These are phyloP conservation scores for Aphelinus atriplicis DNA, from an alignment of 1,140 invertebrate genomes.

Conservation along the genomic window DNA sequence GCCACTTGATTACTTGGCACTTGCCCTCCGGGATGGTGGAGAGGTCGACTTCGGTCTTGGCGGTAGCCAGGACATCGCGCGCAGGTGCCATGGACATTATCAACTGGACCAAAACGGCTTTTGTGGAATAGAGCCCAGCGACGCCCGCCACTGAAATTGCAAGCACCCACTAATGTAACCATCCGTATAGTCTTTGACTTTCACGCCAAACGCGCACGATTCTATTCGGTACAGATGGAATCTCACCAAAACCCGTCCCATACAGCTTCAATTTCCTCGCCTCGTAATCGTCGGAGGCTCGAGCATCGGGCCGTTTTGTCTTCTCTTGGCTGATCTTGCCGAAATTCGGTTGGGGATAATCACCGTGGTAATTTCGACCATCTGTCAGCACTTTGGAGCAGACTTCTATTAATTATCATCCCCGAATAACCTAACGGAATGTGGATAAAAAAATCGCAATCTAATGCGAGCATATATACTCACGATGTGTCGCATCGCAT, in stretches of 20 bases:
- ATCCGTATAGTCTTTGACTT: not conserved
- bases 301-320: constrained; percentile 16
- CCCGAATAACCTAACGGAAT: too few species aligned
- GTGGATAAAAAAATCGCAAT: too few species aligned
- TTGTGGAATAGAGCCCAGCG: constrained; percentile 42
- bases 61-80: constrained; percentile 50
- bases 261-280: constrained; percentile 32
- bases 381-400: too few species aligned
- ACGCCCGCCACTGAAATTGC: constrained; percentile 40
- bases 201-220: not conserved
- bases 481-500: too few species aligned
- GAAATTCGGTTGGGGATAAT: constrained; percentile 45
- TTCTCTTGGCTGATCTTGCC: constrained; percentile 43
- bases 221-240: not conserved
- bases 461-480: too few species aligned
- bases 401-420: too few species aligned
- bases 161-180: not conserved
- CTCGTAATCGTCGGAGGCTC: constrained; percentile 24
- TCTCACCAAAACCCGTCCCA: constrained; percentile 39
- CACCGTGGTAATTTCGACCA: constrained; percentile 37
- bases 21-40: constrained; percentile 47
- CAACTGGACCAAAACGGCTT: constrained; percentile 49
- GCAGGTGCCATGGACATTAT: constrained; percentile 44
- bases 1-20: constrained; percentile 50
- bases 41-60: constrained; percentile 51